Percentiles rank a stretch among this genome's conserved stretches.
These are phyloP conservation scores for Stenodera caucasica DNA, from an alignment of 2,888 invertebrate genomes.

Conservation along the genomic window DNA sequence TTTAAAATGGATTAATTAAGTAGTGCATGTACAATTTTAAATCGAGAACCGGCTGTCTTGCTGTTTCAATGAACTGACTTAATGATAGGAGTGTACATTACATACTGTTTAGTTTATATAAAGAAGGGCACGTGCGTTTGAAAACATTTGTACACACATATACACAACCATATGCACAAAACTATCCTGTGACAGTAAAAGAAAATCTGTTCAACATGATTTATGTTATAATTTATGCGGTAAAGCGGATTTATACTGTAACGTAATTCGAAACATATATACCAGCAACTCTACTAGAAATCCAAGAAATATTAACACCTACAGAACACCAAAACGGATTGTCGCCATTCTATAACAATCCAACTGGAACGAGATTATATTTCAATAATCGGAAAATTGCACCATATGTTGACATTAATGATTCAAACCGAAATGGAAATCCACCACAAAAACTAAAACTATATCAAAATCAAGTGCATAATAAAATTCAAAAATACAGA, in stretches of 20 bases:
- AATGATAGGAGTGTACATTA: conserved; percentile 30
- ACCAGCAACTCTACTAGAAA: conserved; percentile 16
- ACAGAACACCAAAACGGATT: neutral
- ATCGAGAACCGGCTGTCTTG: conserved; percentile 29
- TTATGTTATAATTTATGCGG: conserved; percentile 29
- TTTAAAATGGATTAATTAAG: conserved; percentile 27
- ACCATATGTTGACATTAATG: no score
- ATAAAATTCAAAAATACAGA: no score
- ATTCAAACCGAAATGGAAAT: no score
- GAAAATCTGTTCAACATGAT: conserved; percentile 30
- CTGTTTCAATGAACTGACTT: conserved; percentile 31
- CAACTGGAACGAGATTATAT: neutral
- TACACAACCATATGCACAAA: conserved; percentile 14
- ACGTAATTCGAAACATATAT: conserved; percentile 14
- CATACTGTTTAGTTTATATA: conserved; percentile 31
- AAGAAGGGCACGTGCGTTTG: conserved; percentile 31
- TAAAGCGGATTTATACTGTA: conserved; percentile 24
- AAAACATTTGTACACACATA: conserved; percentile 23
- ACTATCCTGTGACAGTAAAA: conserved; percentile 27
- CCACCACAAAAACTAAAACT: no score
- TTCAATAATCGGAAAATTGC: neutral
- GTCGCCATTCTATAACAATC: neutral
- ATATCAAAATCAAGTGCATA: no score
- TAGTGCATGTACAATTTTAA: conserved; percentile 28
- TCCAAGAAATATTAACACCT: conserved; percentile 18